Base-by-base conservation (phyloP, 2,888 invertebrate species). In the Celastrina argiolus region DNA sequence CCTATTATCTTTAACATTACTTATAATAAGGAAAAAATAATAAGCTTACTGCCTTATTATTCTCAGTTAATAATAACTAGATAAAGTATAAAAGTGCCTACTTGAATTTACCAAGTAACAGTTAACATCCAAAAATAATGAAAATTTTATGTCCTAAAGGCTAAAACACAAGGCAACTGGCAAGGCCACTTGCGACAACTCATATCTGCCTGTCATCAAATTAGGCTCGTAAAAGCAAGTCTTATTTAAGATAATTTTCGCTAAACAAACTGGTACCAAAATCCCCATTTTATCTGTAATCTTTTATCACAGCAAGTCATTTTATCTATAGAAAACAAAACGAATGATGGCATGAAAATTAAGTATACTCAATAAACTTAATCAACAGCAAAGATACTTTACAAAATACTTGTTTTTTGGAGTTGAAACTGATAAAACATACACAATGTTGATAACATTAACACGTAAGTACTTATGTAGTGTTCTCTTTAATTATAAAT, bases 191-290 rank as follows among this genome's bases (percentile, higher is more conserved):
- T 22, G 51, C 22, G 51, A 51, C 22, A 22, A 22, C 22, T 51
- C 51, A 51, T 51, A 51, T 51, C 51, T 26, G 22, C 4, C 22
- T 22, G 22, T 51, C 22, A 51, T 51, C 51, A 51, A 51, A 51
- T 51, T 12, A 26, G 22, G 22, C 51, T 51, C 51, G 26, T 51
- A 5, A 22, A 22, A 14, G 22, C 12, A 51, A 26, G 14, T 26
- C 12, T 12, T 51, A 51, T 51, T 51, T 6, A 22, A 51, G 51
- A 51, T 51, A 51, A 51, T 51, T 51, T 51, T 51, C 51, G 22
- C 51, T 12, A 14, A 51, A 22, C 22, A 51, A 26, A 51, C 51
- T 22, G 51, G 51, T 51, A 51, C 51, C 51, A 51, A 51, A 51
- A 51, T 14, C 51, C 12, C 51, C 51, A 51, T 12, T 22, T 26